These are phyloP conservation scores for Silurus asotus DNA, from an alignment of 2,113 vertebrate genomes.

Conservation along the genomic window DNA sequence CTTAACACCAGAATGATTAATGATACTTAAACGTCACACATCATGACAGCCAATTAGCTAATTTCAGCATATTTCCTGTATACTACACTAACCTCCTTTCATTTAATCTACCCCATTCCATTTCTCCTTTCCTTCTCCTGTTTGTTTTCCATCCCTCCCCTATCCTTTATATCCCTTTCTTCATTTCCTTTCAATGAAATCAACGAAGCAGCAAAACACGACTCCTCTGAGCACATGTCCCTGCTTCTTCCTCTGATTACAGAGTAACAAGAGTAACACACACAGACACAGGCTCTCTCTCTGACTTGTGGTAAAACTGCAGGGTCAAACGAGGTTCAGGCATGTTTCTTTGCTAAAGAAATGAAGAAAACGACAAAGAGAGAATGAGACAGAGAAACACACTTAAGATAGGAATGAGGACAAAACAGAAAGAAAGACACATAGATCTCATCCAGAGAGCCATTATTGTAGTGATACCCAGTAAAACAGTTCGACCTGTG, in stretches of 20 bases:
- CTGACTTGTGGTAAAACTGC: conserved; percentile 68
- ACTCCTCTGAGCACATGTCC: conserved; percentile 67
- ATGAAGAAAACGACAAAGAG: background rate
- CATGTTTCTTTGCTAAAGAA: conserved; percentile 50
- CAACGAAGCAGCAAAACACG: conserved; percentile 67
- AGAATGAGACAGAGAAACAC: background rate
- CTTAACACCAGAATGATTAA: background rate
- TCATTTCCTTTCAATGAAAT: conserved; percentile 47
- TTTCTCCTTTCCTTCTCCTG: background rate
- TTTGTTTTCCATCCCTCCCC: background rate
- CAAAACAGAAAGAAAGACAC: background rate
- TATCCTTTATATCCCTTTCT: conserved; percentile 8
- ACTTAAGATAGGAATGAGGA: background rate
- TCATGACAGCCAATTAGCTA: background rate
- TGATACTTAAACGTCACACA: background rate
- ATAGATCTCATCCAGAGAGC: background rate
- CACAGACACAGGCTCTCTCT: conserved; percentile 60
- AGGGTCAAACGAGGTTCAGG: conserved; percentile 68
- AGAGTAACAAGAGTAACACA: conserved; percentile 68
- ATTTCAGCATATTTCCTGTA: background rate
- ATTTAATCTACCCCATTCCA: background rate
- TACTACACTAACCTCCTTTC: background rate
- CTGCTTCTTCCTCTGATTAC: conserved; percentile 67
- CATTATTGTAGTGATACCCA: background rate
- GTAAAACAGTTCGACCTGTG: conserved; percentile 7